phyloP scores from a whole-genome alignment of 2,113 vertebrate genomes.

The Lates calcarifer region DNA sequence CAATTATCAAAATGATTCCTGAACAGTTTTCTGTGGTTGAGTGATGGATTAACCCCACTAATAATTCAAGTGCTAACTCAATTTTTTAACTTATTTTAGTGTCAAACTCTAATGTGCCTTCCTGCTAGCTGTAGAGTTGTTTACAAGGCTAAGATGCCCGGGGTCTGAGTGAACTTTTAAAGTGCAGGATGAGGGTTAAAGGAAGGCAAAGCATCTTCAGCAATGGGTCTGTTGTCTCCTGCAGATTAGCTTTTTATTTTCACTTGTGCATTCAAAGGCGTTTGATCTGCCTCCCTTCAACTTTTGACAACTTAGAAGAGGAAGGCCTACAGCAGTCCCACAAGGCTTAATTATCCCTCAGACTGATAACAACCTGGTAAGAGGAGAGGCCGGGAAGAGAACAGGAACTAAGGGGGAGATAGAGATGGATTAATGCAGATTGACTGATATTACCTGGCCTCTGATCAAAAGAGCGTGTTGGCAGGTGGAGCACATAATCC shows the following conservation, averaged over 20 bases:
- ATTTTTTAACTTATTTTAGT: neutral
- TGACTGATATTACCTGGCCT: conserved; percentile 70
- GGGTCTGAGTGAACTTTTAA: conserved; percentile 3
- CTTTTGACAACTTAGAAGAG: conserved; percentile 62
- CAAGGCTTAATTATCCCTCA: conserved; percentile 73
- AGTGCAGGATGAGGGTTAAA: conserved; percentile 29
- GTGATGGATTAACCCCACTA: neutral
- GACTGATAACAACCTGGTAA: conserved; percentile 57
- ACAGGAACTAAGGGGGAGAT: conserved; percentile 27
- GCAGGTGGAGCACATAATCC: conserved; percentile 72
- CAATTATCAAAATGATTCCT: too few relatives aligned
- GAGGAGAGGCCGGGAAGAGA: conserved; percentile 49
- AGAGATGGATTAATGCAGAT: conserved; percentile 65
- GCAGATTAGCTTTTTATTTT: conserved; percentile 43
- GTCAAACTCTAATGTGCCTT: neutral
- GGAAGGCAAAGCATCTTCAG: conserved; percentile 19
- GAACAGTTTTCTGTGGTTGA: neutral
- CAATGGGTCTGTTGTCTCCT: conserved; percentile 33
- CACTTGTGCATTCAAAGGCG: conserved; percentile 43
- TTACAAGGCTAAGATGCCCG: neutral
- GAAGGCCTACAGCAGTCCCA: conserved; percentile 64
- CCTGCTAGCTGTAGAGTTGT: neutral
- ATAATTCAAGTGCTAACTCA: neutral
- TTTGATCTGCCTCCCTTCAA: conserved; percentile 72
- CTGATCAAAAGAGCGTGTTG: conserved; percentile 73